Evolutionary conservation across 2,888 invertebrate genomes (phyloP).

Genomic region (Gibbula magus): DNA sequence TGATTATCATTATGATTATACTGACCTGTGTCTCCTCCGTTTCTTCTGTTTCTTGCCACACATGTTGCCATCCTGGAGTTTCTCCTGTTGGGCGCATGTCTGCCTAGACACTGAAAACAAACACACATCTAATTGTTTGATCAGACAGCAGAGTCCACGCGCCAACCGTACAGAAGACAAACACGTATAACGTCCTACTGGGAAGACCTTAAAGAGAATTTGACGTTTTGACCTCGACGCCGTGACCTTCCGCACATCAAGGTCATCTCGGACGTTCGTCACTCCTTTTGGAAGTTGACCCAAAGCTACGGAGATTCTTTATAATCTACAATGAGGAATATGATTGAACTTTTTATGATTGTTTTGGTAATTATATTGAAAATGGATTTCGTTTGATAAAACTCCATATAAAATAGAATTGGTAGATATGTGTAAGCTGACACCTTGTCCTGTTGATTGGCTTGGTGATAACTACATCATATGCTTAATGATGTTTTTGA

Average conservation of each 20-base stretch:
- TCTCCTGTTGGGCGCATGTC: conserved; percentile 50
- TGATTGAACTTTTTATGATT: no score
- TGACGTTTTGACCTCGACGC: neutral
- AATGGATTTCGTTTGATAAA: no score
- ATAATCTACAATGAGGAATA: no score
- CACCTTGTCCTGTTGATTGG: no score
- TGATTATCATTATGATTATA: neutral
- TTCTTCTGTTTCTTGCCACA: conserved; percentile 68
- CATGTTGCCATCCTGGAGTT: conserved; percentile 36
- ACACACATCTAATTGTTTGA: neutral
- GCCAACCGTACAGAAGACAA: neutral
- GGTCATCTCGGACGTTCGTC: neutral
- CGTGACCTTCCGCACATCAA: neutral
- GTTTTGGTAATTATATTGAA: no score
- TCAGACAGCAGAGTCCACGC: neutral
- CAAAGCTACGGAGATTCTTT: no score
- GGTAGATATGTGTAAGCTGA: no score
- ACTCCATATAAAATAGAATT: no score
- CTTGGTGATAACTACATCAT: no score
- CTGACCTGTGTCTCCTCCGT: conserved; percentile 74
- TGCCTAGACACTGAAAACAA: conserved; percentile 45
- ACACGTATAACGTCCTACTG: neutral
- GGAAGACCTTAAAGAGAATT: neutral
- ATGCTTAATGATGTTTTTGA: no score
- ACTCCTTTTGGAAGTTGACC: neutral